Evolutionary conservation across 2,113 vertebrate species (phyloP).

Genomic region (Tiliqua scincoides): DNA sequence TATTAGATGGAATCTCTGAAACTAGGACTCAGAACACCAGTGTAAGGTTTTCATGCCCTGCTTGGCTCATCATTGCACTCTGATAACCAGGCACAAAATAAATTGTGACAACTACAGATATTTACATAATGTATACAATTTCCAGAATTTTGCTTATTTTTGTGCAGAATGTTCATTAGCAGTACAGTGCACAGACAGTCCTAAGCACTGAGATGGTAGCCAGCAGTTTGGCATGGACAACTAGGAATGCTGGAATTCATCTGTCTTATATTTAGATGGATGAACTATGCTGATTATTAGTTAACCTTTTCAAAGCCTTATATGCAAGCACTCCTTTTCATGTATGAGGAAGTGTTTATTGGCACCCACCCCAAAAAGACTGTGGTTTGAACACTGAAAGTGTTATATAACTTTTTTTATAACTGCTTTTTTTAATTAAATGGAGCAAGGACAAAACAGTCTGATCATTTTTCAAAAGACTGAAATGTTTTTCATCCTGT

Average conservation of each 20-base stretch:
- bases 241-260: neutral
- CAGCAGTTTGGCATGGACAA: neutral
- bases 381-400: too few species aligned
- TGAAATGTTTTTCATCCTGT: neutral
- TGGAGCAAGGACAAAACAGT: neutral
- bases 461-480: neutral
- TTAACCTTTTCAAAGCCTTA: neutral
- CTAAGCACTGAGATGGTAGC: neutral
- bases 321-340: neutral
- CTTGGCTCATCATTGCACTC: neutral
- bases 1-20: neutral
- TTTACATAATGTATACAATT: neutral
- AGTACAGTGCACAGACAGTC: neutral
- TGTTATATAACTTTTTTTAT: neutral
- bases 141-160: neutral
- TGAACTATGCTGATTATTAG: neutral
- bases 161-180: neutral
- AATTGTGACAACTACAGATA: neutral
- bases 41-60: neutral
- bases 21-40: neutral
- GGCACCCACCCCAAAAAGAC: neutral
- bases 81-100: neutral
- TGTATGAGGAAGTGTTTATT: neutral
- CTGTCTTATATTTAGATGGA: neutral
- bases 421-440: neutral